Conservation (phyloP, 2,797 vertebrate species). For the Bovichtus variegatus region DNA sequence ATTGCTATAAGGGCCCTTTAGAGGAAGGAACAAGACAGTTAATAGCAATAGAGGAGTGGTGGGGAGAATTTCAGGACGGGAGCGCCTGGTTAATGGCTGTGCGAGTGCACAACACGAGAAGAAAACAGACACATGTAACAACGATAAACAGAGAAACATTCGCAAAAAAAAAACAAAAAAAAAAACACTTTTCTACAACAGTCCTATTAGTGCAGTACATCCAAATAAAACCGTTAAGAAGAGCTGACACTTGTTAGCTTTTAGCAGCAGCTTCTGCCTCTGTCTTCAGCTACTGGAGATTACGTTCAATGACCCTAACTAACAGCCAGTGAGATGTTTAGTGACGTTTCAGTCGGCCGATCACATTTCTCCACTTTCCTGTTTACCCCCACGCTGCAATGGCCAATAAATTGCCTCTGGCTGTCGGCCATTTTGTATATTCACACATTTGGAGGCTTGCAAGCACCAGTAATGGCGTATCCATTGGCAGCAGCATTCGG, state of each 20-base stretch:
- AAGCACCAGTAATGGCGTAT: slow-evolving; percentile 38
- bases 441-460: slow-evolving; percentile 43
- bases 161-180: not conserved
- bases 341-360: slow-evolving; percentile 14
- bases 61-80: not conserved
- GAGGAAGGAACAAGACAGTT: slow-evolving; percentile 1
- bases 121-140: not conserved
- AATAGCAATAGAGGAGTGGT: not conserved
- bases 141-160: not conserved
- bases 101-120: not conserved
- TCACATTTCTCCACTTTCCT: slow-evolving; percentile 29
- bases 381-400: slow-evolving; percentile 23
- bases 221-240: not conserved
- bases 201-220: too few relatives aligned
- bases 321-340: slow-evolving; percentile 19
- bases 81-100: not conserved
- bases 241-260: not conserved
- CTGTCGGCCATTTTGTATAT: slow-evolving; percentile 48
- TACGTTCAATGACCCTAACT: slow-evolving; percentile 1
- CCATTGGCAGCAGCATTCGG: slow-evolving; percentile 54
- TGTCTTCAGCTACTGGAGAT: not conserved
- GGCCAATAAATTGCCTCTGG: slow-evolving; percentile 51
- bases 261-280: not conserved
- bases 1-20: slow-evolving; percentile 2
- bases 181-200: too few relatives aligned